Evolutionary conservation across 2,888 invertebrate species (phyloP).

Genomic region (Steinernema carpocapsae): DNA sequence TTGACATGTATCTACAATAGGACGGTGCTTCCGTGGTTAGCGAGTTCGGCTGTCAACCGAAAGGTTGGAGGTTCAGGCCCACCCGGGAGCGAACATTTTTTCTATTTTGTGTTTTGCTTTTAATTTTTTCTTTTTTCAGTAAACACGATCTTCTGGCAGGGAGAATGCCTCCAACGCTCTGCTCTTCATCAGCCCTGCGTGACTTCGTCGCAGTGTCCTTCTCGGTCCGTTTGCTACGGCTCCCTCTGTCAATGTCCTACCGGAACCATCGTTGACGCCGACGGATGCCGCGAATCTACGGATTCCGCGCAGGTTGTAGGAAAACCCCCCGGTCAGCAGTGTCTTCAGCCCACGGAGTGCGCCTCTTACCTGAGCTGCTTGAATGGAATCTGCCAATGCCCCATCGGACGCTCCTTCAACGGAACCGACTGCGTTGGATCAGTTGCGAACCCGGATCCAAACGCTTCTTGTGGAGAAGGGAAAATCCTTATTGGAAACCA

Average conservation of each 20-base stretch:
- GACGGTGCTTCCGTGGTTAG: background rate
- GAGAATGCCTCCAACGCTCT: background rate
- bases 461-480: background rate
- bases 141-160: background rate
- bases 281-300: background rate
- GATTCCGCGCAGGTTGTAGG: background rate
- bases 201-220: background rate
- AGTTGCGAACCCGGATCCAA: background rate
- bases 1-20: too few relatives aligned
- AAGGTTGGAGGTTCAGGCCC: background rate
- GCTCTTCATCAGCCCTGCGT: background rate
- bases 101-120: background rate
- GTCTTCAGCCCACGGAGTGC: background rate
- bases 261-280: background rate
- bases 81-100: too few relatives aligned
- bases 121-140: background rate
- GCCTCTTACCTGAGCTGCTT: background rate
- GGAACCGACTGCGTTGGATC: background rate
- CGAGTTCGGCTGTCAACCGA: background rate
- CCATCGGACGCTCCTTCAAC: background rate
- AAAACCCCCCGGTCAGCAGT: background rate
- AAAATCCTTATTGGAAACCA: background rate
- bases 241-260: background rate
- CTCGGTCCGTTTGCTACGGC: background rate
- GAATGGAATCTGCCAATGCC: background rate